Base-by-base conservation (phyloP, 2,797 vertebrate species). In the Catamblyrhynchus diadema region DNA sequence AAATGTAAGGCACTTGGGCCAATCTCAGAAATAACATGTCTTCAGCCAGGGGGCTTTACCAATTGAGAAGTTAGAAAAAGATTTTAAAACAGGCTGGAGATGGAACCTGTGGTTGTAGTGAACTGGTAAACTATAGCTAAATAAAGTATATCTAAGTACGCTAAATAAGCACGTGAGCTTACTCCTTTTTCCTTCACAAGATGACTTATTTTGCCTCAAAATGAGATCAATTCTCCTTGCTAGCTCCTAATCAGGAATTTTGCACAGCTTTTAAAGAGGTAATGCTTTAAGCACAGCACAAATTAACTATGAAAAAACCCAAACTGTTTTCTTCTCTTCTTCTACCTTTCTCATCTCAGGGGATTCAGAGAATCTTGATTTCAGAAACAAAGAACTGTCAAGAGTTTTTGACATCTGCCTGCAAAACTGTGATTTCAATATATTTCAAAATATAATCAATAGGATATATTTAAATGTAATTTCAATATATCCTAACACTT, bases 1-100 rank as follows among this genome's bases (percentile, higher is more conserved):
- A 97, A 92, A 90, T 71, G 81, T 74, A 93, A 96, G 81, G 67
- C 86, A 54, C 75, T 94, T 74, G 91, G 90, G 90, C 92, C 92
- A 92, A 73, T 74, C 83, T 88, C 90, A 90, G 81, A 94, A 95
- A 95, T 11, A 81, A 79, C 54, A 75, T 6, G 41, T 53, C 90
- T 88, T 88, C 81, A 92, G 86, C 83, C 28, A 13, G 22, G 14
- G 74, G 83, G n/a, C 67, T 95, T 89, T 39, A 87, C 59, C 73
- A 73, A 69, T 3, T 47, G 35, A 82, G 71, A 84, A 80, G 45
- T 74, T n/a, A 67, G 60, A 77, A 89, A 94, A 85, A 87, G 45
- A 45, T 53, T 89, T 77, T 24, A 74, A 87, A 93, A 92, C 14
- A 60, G 45, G 53, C 41, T 92, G 50, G 48, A 81, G 56, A 69